A percentile compares a stretch with the other conserved stretches of the same genome.
Conservation (phyloP, 2,888 invertebrate genomes). For the Theretra japonica region DNA sequence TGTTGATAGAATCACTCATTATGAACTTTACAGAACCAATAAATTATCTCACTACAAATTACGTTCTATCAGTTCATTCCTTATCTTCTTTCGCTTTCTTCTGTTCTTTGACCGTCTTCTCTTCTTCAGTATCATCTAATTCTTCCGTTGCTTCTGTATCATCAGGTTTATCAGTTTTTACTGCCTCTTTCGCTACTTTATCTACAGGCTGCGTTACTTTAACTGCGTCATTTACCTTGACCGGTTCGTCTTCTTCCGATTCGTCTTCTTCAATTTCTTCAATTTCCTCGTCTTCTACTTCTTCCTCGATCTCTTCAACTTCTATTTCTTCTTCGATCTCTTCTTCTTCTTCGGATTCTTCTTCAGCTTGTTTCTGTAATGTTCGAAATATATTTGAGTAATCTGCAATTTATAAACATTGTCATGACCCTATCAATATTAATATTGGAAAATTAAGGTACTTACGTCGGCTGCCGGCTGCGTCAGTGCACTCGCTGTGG, state of each 20-base stretch:
- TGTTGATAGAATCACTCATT: not conserved
- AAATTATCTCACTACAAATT: slow-evolving; percentile 12
- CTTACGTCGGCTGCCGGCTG: slow-evolving; percentile 71
- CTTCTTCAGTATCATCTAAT: slow-evolving; percentile 38
- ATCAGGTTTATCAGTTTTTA: not conserved
- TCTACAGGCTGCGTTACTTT: not conserved
- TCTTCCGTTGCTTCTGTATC: slow-evolving; percentile 16
- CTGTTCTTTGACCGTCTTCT: slow-evolving; percentile 34
- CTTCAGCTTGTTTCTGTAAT: slow-evolving; percentile 70
- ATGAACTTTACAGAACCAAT: not conserved
- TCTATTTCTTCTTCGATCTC: slow-evolving; percentile 74
- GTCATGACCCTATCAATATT: no score
- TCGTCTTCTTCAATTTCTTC: slow-evolving; percentile 51
- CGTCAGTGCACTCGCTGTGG: slow-evolving; percentile 82
- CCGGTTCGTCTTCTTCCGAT: slow-evolving; percentile 37
- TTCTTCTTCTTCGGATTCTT: slow-evolving; percentile 71
- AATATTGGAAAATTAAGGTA: slow-evolving; percentile 6
- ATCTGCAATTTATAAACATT: no score
- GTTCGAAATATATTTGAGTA: not conserved
- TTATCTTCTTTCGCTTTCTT: slow-evolving; percentile 33
- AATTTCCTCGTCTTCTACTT: slow-evolving; percentile 67
- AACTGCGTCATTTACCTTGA: slow-evolving; percentile 32
- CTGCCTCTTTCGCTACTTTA: not conserved
- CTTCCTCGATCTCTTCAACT: slow-evolving; percentile 76
- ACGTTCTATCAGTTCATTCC: slow-evolving; percentile 52